Evolutionary conservation across 1,140 invertebrate species (phyloP), one percentile per base, ranked within the genome.

Genomic region (Dendroctonus valens): DNA sequence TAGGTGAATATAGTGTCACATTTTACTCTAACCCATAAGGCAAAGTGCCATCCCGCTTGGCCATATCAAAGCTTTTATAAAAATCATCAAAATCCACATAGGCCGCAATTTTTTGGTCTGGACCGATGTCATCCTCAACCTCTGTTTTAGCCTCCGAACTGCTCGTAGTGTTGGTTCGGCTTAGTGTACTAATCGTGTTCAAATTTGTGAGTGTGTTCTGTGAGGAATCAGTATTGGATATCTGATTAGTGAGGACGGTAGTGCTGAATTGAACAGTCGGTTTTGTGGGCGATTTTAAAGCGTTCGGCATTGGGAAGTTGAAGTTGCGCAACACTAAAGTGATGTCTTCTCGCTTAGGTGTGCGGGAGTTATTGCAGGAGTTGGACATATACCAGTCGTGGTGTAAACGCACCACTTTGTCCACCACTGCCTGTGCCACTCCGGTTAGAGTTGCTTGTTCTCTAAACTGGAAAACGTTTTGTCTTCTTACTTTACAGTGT

Each of bases 81-180:
- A 90, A 95, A 70, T 89, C 88, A 0, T 86, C 83, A 77, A 95
- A 96, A 78, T 93, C 89, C 0, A 95, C 91, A 76, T 96, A 95
- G 5, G 91, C 82, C 67, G 86, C 83, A n/a, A 94, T 87, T 72
- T 65, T 75, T 42, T 75, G 67, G 71, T 73, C 74, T 37, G 73
- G 62, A 5, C 73, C 73, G 0, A 74, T 58, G 14, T 70, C 73
- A 42, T 71, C 65, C 14, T 73, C 70, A 11, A 49, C 63, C 37
- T 69, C 69, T 48, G 69, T 68, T 63, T 68, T 66, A 8, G 67
- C 79, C 5, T 72, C 73, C n/a, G 65, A 70, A 69, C 70, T 73
- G 39, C 72, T 70, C 5, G 79, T 76, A 8, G 74, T 75, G 6
- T 73, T 66, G 14, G 70, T 75, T n/a, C 74, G 74, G 6, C 72